These are phyloP conservation scores for Delphinapterus leucas DNA, from an alignment of 2,113 vertebrate species.

Conservation along the genomic window DNA sequence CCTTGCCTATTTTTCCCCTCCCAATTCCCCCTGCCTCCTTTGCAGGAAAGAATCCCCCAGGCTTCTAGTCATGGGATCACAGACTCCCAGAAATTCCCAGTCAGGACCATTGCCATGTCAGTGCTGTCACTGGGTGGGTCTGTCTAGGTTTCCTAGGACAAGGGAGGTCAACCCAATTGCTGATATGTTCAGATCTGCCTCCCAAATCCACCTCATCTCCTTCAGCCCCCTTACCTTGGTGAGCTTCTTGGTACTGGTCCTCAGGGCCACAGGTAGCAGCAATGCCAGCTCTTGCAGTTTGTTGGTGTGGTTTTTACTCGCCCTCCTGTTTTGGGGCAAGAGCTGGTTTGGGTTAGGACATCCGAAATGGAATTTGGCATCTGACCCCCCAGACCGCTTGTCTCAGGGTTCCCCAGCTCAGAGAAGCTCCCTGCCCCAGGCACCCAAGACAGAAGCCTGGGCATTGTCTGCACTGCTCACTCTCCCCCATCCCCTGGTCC, in stretches of 20 bases:
- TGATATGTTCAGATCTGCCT: not conserved
- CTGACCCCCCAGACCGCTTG: not conserved
- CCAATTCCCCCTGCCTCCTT: not conserved
- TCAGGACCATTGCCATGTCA: not conserved
- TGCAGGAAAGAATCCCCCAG: not conserved
- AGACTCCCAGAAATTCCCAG: not conserved
- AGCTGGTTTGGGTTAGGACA: not conserved
- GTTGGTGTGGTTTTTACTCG: conserved; percentile 60
- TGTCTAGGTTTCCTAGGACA: not conserved
- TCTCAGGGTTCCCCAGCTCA: not conserved
- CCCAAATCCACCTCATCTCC: not conserved
- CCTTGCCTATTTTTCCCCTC: not conserved
- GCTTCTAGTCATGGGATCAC: not conserved
- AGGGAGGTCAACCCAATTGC: not conserved
- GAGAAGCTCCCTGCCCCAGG: not conserved
- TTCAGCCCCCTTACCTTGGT: conserved; percentile 62
- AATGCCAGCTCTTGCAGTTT: conserved; percentile 68
- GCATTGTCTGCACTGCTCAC: not conserved
- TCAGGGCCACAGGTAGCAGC: conserved; percentile 61
- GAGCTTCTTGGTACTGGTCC: conserved; percentile 49
- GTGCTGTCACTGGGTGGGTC: not conserved
- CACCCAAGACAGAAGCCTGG: not conserved
- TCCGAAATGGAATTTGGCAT: not conserved
- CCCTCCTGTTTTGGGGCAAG: conserved; percentile 61
- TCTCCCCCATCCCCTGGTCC: not conserved